These are phyloP conservation scores for Numenius phaeopus DNA, from an alignment of 2,797 vertebrate genomes.

Conservation along the genomic window DNA sequence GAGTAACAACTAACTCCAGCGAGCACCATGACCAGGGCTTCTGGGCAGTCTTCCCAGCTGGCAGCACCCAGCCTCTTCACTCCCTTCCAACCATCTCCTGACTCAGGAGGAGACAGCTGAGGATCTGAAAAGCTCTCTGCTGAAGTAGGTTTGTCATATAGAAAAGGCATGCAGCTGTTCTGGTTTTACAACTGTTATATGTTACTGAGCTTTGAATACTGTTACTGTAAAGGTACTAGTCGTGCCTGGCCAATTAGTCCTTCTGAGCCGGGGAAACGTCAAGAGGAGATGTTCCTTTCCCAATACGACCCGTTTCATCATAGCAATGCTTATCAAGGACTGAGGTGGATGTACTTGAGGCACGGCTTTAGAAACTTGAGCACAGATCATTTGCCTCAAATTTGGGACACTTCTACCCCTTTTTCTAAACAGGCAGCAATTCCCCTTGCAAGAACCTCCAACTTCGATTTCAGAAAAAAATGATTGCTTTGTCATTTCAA, in stretches of 20 bases:
- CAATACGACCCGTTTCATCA: background rate
- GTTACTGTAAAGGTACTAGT: background rate
- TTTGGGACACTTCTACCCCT: background rate
- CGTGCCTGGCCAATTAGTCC: background rate
- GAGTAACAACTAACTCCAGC: background rate
- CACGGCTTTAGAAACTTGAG: background rate
- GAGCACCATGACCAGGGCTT: rapidly evolving
- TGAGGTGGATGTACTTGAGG: background rate
- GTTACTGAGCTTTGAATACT: background rate
- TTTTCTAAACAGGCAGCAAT: background rate
- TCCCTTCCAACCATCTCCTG: background rate
- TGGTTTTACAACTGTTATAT: background rate
- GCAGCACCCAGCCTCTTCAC: background rate
- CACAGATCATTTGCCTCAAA: background rate
- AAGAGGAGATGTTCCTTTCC: background rate
- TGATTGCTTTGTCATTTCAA: background rate
- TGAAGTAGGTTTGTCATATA: background rate
- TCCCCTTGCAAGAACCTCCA: background rate
- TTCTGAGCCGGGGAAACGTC: background rate
- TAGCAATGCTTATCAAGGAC: background rate
- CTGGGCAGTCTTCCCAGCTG: background rate
- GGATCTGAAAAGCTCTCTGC: background rate
- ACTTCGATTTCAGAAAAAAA: background rate
- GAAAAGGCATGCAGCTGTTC: background rate
- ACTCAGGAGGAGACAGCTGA: background rate